These are phyloP conservation scores for Nothocercus julius DNA, from an alignment of 2,113 vertebrate species.

Conservation along the genomic window DNA sequence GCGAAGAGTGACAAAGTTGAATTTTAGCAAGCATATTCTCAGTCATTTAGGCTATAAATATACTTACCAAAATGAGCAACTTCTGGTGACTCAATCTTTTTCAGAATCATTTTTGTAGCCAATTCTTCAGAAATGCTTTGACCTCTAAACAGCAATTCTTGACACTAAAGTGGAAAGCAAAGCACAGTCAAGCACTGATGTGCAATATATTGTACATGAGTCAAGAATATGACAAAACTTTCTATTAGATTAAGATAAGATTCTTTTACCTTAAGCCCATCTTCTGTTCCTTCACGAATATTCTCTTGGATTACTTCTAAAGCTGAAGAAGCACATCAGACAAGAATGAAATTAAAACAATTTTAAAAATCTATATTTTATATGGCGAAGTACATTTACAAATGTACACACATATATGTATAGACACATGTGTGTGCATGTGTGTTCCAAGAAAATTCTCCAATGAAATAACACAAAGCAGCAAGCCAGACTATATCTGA, in stretches of 20 bases:
- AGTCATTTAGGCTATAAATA: not conserved
- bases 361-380: not conserved
- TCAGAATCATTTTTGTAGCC: slow-evolving; percentile 83
- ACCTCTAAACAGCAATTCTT: slow-evolving; percentile 81
- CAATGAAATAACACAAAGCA: not conserved
- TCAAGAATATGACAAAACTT: slow-evolving; percentile 7
- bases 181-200: not conserved
- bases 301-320: slow-evolving; percentile 82
- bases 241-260: not conserved
- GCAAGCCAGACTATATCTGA: not conserved
- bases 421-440: accelerated
- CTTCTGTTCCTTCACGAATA: slow-evolving; percentile 76
- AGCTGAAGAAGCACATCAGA: slow-evolving; percentile 77
- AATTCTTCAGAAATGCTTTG: slow-evolving; percentile 84
- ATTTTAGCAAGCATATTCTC: not conserved
- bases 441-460: not conserved
- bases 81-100: slow-evolving; percentile 84
- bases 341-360: slow-evolving; percentile 20
- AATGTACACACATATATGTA: not conserved
- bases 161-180: slow-evolving; percentile 74
- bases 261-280: slow-evolving; percentile 82
- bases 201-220: not conserved
- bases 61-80: slow-evolving; percentile 88
- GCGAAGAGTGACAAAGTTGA: not conserved
- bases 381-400: not conserved